Evolutionary conservation across 2,888 invertebrate species (phyloP).

Genomic region (Galeopsomyia nigrocyanea): DNA sequence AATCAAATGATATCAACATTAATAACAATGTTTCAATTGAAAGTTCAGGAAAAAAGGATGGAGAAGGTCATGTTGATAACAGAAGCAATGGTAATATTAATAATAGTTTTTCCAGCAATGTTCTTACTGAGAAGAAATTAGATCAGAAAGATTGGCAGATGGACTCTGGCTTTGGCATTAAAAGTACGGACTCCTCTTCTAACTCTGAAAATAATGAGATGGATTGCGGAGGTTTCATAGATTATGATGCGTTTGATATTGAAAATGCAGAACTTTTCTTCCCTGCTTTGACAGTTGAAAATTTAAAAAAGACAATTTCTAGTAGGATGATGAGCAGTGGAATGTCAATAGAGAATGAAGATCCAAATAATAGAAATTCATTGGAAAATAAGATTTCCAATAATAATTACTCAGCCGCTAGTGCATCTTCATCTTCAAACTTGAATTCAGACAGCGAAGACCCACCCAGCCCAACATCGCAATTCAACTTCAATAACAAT

Average conservation of each 20-base stretch:
- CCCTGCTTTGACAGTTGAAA: background rate
- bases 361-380: background rate
- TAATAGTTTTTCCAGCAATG: background rate
- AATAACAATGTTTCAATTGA: background rate
- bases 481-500: background rate
- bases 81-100: too few species aligned
- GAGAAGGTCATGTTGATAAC: too few species aligned
- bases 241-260: slow-evolving; percentile 39
- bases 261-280: slow-evolving; percentile 30
- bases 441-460: background rate
- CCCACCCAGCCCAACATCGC: background rate
- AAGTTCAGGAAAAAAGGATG: too few species aligned
- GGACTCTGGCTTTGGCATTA: background rate
- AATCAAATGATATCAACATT: background rate
- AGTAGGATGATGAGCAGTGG: background rate
- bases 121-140: background rate
- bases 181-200: background rate
- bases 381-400: slow-evolving; percentile 7
- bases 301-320: slow-evolving; percentile 12
- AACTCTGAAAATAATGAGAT: background rate
- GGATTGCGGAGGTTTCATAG: slow-evolving; percentile 1
- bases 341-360: background rate
- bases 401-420: background rate
- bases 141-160: background rate
- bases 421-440: slow-evolving; percentile 8